Evolutionary conservation across 1,140 invertebrate genomes (phyloP).

Genomic region (Charaxes varanes): DNA sequence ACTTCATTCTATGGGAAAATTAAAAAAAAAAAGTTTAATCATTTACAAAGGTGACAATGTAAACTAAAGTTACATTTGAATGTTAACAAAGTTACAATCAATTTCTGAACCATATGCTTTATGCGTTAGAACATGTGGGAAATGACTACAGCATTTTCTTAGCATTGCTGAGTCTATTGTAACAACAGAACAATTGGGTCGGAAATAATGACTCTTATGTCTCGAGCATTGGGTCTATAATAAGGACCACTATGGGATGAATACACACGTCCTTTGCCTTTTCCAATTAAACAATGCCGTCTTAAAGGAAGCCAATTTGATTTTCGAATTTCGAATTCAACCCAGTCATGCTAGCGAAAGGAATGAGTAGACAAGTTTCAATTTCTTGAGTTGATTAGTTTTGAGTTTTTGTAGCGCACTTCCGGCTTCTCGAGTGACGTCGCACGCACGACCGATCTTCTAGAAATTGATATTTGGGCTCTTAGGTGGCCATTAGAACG

Average conservation of each 20-base stretch:
- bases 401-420: conserved; percentile 61
- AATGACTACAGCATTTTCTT: conserved; percentile 35
- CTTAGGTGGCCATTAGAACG: conserved; percentile 62
- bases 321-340: conserved; percentile 30
- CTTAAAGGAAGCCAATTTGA: conserved; percentile 29
- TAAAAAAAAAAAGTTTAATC: too few species aligned
- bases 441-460: conserved; percentile 44
- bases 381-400: conserved; percentile 61
- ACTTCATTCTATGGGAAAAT: too few species aligned
- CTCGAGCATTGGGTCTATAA: conserved; percentile 5
- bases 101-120: conserved; percentile 29
- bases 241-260: background rate
- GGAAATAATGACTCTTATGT: conserved; percentile 5
- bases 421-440: conserved; percentile 50
- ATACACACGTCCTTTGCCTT: conserved; percentile 20
- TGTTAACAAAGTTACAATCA: too few species aligned
- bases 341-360: conserved; percentile 30
- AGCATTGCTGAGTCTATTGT: conserved; percentile 13
- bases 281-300: conserved; percentile 50
- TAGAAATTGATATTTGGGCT: conserved; percentile 70
- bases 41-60: too few species aligned
- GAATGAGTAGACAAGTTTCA: conserved; percentile 33
- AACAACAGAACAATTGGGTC: background rate
- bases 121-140: conserved; percentile 29
- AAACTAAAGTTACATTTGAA: too few species aligned